Evolutionary conservation across 2,113 vertebrate genomes (phyloP).

Genomic region (Grantiella picta): DNA sequence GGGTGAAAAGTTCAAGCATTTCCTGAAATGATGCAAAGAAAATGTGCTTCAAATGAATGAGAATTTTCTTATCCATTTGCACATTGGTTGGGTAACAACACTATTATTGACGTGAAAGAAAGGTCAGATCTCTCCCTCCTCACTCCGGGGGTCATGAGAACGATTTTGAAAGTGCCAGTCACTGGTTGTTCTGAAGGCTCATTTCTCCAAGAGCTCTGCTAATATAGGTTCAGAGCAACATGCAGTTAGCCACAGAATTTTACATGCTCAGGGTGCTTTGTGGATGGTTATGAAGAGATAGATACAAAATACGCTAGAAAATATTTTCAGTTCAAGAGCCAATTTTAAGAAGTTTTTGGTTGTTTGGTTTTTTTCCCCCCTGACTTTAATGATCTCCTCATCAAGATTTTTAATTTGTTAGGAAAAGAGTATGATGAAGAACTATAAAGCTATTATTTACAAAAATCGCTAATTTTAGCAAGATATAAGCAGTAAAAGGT

Average conservation of each 20-base stretch:
- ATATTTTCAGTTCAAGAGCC: background rate
- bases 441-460: background rate
- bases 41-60: background rate
- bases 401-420: background rate
- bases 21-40: conserved; percentile 11
- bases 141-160: background rate
- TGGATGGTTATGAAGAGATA: background rate
- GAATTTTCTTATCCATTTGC: background rate
- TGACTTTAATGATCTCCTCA: background rate
- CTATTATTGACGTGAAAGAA: background rate
- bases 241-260: background rate
- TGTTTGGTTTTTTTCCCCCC: background rate
- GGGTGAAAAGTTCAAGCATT: conserved; percentile 41
- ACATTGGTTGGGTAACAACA: background rate
- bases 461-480: background rate
- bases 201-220: background rate
- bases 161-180: background rate
- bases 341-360: background rate
- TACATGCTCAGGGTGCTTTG: background rate
- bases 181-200: background rate
- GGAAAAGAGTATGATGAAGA: background rate
- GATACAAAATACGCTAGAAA: background rate
- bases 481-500: background rate
- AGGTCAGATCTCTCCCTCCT: background rate
- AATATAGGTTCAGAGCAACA: background rate